Base-by-base conservation (phyloP, 2,888 invertebrate genomes). In the Cosmorhoe ocellata region DNA sequence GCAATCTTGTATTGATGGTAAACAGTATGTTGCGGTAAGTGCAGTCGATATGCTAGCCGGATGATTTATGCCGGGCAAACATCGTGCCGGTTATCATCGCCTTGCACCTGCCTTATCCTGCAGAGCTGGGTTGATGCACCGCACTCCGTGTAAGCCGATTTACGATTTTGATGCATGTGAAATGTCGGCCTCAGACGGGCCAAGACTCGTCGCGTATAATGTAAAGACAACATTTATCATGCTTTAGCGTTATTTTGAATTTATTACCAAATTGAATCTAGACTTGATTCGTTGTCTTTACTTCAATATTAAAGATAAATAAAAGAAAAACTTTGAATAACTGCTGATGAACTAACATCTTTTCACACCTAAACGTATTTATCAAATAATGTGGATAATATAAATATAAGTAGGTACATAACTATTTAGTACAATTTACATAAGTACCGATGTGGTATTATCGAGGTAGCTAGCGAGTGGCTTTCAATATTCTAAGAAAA, bases 61-160 rank as follows among this genome's bases (percentile, higher is more conserved):
- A 69, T 76, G 77, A 80, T 77, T 73, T 76, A 74, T 69, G 59
- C 68, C 61, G 66, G 64, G 76, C 74, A 83, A 84, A 84, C 79
- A 83, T 71, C 64, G 73, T 61, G 64, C 64, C 64, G 67, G 79
- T 79, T 84, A 84, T 84, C 84, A 69, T 49, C 71, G 66, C 69
- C 76, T 78, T 74, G 77, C 83, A 84, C 83, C 83, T 83, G 83
- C 75, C 77, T 81, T 76, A 78, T 73, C 74, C 76, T 65, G 52
- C 58, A 47, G 58, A 54, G 56, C 57, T 41, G 47, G 47, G 51
- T 42, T 51, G 61, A 58, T 60, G 61, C 61, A 58, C 57, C 59
- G 47, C 61, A 61, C 55, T 64, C 63, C 61, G 39, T 48, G 53
- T 84, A 81, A 84, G 81, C 81, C 71, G 82, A 76, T 84, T 84